phyloP scores from a whole-genome alignment of 2,797 vertebrate species.

The Ctenosaura bakeri region DNA sequence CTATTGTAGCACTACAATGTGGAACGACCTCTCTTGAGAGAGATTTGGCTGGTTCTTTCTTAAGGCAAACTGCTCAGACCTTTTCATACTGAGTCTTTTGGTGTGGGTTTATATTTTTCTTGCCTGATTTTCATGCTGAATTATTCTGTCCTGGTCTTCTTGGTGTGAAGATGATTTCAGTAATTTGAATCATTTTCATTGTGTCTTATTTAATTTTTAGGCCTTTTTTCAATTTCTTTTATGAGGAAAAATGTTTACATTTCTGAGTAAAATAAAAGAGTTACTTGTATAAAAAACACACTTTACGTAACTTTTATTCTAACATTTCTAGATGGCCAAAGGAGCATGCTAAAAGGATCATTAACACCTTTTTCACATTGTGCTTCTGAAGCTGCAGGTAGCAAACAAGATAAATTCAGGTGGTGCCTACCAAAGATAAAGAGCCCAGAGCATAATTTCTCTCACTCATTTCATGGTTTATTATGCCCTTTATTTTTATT shows the following conservation, averaged over 20 bases:
- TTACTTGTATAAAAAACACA: not conserved
- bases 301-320: not conserved
- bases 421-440: conserved; percentile 10
- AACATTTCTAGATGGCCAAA: not conserved
- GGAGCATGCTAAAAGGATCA: not conserved
- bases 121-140: not conserved
- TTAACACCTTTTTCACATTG: conserved; percentile 25
- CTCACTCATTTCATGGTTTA: conserved; percentile 31
- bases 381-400: not conserved
- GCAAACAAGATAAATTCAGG: not conserved
- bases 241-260: not conserved
- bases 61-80: not conserved
- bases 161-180: not conserved
- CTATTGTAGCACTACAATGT: not conserved
- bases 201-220: not conserved
- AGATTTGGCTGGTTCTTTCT: not conserved
- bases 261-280: not conserved
- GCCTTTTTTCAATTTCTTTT: not conserved
- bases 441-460: not conserved
- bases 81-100: not conserved
- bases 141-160: not conserved
- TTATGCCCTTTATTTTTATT: conserved; percentile 52
- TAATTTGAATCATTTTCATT: not conserved
- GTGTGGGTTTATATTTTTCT: not conserved
- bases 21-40: too few relatives aligned